Evolutionary conservation across 2,113 vertebrate species (phyloP), one percentile per base, ranked within the genome.

Genomic region (Chionomys nivalis): DNA sequence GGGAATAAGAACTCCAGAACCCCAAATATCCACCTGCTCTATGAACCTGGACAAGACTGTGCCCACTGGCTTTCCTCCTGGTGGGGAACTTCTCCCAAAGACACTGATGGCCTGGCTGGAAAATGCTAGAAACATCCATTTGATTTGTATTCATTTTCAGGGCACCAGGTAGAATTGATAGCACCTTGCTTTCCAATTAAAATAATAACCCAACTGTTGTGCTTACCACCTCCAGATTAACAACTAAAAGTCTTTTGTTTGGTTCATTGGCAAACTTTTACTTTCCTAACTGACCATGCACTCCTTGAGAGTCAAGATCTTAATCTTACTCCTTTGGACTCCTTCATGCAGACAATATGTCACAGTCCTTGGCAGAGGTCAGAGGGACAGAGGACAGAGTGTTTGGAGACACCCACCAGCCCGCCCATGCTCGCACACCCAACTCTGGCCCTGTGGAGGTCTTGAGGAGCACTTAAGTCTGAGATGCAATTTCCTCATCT

Each of bases 211-310:
- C 81, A 78, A 3, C n/a, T 89, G 49, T 52, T 55, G 31, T 87
- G 36, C 68, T 72, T 92, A 70, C 28, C 90, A 75, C 26, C 70
- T 21, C 39, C 8, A 47, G 21, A n/a, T 81, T 94, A 92, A 92
- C 24, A 87, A 58, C 55, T 58, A 58, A 47, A 39, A 39, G 33
- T 93, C 91, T 72, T 94, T 24, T 58, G 85, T 47, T 87, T 86
- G n/a, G 86, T 94, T 95, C 72, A 89, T 90, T 91, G 73, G 19
- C 93, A 96, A 95, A 72, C n/a, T 36, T 91, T 47, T 17, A 72
- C 61, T 72, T 96, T 91, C 44, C n/a, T n/a, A 55, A 23, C 44
- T 83, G 78, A 89, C 89, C 70, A 73, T 72, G 89, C 92, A 68
- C 82, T 76, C 58, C 33, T n/a, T 49, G 58, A 94, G 44, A n/a